Evolutionary conservation across 2,888 invertebrate genomes (phyloP).

Genomic region (Tortricodes alternella): DNA sequence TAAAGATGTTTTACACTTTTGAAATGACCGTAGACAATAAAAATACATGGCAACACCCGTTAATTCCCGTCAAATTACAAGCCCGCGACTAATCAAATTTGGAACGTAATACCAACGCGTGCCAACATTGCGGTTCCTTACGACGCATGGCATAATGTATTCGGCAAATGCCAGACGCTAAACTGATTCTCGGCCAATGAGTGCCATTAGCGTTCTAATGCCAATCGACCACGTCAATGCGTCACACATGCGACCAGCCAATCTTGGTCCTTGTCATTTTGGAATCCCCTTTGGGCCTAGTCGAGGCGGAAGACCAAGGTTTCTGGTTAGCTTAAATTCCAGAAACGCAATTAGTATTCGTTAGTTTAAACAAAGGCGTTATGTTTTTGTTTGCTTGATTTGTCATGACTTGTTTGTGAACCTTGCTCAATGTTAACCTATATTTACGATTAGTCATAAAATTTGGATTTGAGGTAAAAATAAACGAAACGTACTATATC

Average conservation of each 20-base stretch:
- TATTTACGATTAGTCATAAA: neutral
- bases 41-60: neutral
- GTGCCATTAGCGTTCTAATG: constrained; percentile 66
- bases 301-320: neutral
- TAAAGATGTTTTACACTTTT: too few species aligned
- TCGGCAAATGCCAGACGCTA: constrained; percentile 63
- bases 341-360: constrained; percentile 56
- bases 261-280: constrained; percentile 39
- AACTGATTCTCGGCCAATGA: constrained; percentile 72
- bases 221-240: constrained; percentile 59
- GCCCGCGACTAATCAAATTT: constrained; percentile 48
- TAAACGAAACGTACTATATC: too few species aligned
- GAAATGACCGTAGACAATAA: neutral
- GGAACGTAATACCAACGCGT: constrained; percentile 47
- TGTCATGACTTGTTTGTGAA: constrained; percentile 17
- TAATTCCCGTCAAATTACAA: constrained; percentile 24
- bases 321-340: constrained; percentile 21
- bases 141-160: constrained; percentile 42
- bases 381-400: constrained; percentile 25
- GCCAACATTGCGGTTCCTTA: constrained; percentile 44
- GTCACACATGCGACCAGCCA: constrained; percentile 46
- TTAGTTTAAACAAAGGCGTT: constrained; percentile 25
- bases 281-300: neutral
- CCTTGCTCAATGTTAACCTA: constrained; percentile 2
- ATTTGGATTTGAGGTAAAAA: neutral